phyloP scores from a whole-genome alignment of 2,888 invertebrate genomes.

The Taphrorychus bicolor region DNA sequence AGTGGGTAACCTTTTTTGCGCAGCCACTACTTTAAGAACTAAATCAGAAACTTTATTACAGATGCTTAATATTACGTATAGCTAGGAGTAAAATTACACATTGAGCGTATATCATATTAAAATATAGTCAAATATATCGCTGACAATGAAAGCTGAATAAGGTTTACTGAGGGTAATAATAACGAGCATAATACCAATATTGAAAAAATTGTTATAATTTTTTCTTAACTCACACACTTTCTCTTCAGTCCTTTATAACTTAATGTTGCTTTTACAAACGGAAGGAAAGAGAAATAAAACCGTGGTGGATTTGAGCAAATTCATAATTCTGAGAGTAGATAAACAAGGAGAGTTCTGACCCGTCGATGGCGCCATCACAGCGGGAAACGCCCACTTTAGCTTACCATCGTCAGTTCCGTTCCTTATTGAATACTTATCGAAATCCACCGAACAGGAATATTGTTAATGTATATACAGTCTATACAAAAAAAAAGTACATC shows the following conservation, averaged over 20 bases:
- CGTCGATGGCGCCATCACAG: no score
- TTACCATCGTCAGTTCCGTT: background rate
- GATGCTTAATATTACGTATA: background rate
- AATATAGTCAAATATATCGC: no score
- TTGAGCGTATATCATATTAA: background rate
- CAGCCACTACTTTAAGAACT: background rate
- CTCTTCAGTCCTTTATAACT: no score
- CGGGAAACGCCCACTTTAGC: no score
- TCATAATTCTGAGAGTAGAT: no score
- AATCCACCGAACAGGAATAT: background rate
- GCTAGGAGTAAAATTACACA: background rate
- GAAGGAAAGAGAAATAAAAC: background rate
- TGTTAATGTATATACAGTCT: constrained; percentile 32
- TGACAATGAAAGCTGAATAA: no score
- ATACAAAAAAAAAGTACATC: constrained; percentile 30
- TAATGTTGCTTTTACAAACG: no score
- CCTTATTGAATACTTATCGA: background rate
- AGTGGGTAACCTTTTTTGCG: background rate
- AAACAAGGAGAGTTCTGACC: no score
- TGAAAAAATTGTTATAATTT: no score
- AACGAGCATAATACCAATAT: no score
- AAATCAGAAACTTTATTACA: background rate
- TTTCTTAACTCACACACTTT: no score
- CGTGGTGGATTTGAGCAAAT: background rate
- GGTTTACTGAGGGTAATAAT: no score